Evolutionary conservation across 1,140 invertebrate species (phyloP).

Genomic region (Hypothenemus hampei): DNA sequence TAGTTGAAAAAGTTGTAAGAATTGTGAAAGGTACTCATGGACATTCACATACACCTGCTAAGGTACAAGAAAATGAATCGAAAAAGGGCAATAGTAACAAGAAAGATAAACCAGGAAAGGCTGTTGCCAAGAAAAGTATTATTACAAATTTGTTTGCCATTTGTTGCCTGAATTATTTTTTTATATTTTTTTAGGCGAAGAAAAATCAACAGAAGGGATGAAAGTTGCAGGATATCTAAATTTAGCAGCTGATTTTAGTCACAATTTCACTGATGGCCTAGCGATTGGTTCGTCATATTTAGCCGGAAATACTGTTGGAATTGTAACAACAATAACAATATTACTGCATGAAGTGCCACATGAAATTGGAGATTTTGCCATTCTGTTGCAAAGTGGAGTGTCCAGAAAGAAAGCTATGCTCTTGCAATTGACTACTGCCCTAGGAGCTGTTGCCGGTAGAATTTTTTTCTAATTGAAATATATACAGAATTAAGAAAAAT

Average conservation of each 20-base stretch:
- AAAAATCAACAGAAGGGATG: constrained; percentile 48
- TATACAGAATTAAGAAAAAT: not conserved
- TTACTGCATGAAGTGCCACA: constrained; percentile 95
- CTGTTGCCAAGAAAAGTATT: no score
- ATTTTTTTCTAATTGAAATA: not conserved
- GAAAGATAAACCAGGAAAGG: constrained; percentile 41
- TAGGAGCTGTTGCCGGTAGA: constrained; percentile 80
- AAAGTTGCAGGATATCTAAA: constrained; percentile 93
- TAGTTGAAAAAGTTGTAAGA: constrained; percentile 89
- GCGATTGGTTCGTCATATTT: constrained; percentile 96
- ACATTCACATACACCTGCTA: constrained; percentile 51
- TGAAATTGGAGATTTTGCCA: constrained; percentile 98
- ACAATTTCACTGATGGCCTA: constrained; percentile 96
- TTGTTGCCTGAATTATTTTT: no score
- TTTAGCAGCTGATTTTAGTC: constrained; percentile 89
- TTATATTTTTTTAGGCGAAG: no score
- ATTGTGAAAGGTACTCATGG: constrained; percentile 76
- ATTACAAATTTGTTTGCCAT: no score
- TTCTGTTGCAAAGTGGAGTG: constrained; percentile 90
- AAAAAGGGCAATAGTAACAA: constrained; percentile 43
- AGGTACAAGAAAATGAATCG: constrained; percentile 9
- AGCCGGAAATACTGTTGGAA: constrained; percentile 74
- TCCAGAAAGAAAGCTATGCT: constrained; percentile 86
- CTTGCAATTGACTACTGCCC: constrained; percentile 85
- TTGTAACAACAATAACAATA: constrained; percentile 90